These are phyloP conservation scores for Dasysyrphus tricinctus DNA, from an alignment of 2,888 invertebrate species.

Conservation along the genomic window DNA sequence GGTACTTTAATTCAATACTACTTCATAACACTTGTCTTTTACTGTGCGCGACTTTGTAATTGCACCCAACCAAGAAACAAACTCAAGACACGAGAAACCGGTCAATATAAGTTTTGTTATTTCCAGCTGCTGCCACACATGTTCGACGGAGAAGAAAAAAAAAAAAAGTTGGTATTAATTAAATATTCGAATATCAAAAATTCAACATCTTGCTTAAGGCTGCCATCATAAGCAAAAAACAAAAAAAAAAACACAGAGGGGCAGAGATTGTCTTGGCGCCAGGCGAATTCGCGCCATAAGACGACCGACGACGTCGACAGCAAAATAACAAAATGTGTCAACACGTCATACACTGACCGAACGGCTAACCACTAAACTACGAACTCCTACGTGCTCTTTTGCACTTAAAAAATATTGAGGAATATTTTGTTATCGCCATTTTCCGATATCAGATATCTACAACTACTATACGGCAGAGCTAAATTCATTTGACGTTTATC, in stretches of 20 bases:
- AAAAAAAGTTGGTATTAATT: conserved; percentile 60
- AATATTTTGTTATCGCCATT: conserved; percentile 20
- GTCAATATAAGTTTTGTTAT: conserved; percentile 52
- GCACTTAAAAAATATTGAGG: conserved; percentile 20
- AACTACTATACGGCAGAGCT: neutral
- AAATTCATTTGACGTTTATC: conserved; percentile 27
- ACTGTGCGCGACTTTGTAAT: conserved; percentile 3
- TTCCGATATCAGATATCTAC: conserved; percentile 20
- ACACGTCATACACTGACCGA: conserved; percentile 57
- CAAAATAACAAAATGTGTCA: conserved; percentile 68
- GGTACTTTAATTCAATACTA: conserved; percentile 47
- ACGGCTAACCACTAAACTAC: conserved; percentile 20
- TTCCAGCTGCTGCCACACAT: conserved; percentile 44
- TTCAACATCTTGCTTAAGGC: conserved; percentile 44
- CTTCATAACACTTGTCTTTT: conserved; percentile 29
- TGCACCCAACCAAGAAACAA: conserved; percentile 18
- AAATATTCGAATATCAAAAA: conserved; percentile 65
- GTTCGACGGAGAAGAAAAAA: neutral
- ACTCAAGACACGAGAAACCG: conserved; percentile 54
- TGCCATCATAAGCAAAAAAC: neutral
- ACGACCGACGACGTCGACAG: conserved; percentile 5
- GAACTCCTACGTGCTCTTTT: conserved; percentile 36
- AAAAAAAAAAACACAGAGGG: conserved; percentile 7
- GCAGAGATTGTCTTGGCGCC: conserved; percentile 59
- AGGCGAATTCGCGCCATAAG: conserved; percentile 41